Base-by-base conservation (phyloP, 2,113 vertebrate genomes). In the Monopterus albus region DNA sequence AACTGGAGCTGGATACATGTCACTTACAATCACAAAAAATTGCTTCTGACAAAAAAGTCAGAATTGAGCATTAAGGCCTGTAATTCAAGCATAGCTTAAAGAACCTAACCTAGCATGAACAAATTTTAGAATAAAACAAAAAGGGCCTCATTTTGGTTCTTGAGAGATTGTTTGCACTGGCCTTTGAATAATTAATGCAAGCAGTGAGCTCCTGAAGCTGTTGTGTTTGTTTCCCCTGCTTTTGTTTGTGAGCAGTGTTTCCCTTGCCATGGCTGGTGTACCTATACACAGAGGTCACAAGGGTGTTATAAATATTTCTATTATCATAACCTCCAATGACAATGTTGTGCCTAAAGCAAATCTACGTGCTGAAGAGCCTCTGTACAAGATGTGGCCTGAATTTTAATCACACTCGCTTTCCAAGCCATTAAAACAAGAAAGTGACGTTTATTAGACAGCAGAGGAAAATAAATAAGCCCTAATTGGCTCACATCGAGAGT, bases 401-500 rank as follows among this genome's bases (percentile, higher is more conserved):
- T 88, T 86, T 87, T 89, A 91, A 90, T 88, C 82, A 83, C 85
- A 82, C 74, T 75, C 84, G 69, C 75, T 86, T 82, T 89, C 85
- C 75, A 75, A 87, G 86, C 87, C 80, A 89, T 90, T 90, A 89
- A 90, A 89, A 87, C 68, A 52, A 83, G 82, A 83, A 83, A 81
- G 79, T 89, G 91, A 88, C 39, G 50, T 91, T 91, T 92, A 90
- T 88, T 87, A 83, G 88, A 80, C 85, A 69, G 78, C 43, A 14
- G 84, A 85, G 88, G 76, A 82, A 90, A 91, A 90, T 91, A 92
- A 92, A 91, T 87, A 89, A 90, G 80, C 33, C 45, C 79, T 91
- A 92, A 91, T 91, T 91, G 88, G 87, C 84, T 87, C 33, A 15
- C 67, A 52, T 39, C 3, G 31, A 62, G 72, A 75, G 67, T 14